A percentile compares a stretch with the other conserved stretches of the same genome.
These are phyloP conservation scores for Argentina silus DNA, from an alignment of 2,797 vertebrate genomes.

Conservation along the genomic window DNA sequence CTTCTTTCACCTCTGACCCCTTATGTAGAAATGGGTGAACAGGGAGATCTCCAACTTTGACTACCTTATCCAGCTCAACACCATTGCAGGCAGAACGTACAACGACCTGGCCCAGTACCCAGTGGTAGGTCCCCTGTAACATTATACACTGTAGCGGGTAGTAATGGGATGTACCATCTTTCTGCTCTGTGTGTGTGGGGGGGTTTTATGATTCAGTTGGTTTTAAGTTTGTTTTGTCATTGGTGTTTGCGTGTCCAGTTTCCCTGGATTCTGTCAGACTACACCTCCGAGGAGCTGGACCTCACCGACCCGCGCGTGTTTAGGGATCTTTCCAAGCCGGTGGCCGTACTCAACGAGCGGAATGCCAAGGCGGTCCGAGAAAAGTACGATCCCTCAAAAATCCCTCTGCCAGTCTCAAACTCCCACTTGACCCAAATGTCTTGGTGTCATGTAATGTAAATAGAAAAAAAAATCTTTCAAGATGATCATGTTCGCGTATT, in stretches of 20 bases:
- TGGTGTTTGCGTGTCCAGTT: constrained; percentile 76
- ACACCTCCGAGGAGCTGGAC: constrained; percentile 93
- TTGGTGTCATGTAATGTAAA: no score
- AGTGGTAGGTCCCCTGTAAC: constrained; percentile 80
- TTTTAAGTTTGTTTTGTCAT: constrained; percentile 1
- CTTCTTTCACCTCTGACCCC: constrained; percentile 29
- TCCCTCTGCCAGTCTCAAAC: not conserved
- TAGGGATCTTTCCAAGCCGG: constrained; percentile 93
- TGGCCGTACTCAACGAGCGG: constrained; percentile 92
- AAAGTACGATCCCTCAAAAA: constrained; percentile 77
- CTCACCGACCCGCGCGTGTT: constrained; percentile 89
- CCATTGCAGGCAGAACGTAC: constrained; percentile 95
- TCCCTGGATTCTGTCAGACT: constrained; percentile 94
- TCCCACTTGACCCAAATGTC: not conserved
- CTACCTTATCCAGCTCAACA: constrained; percentile 98
- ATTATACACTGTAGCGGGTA: not conserved
- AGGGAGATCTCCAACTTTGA: constrained; percentile 98
- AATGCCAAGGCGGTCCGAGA: constrained; percentile 91
- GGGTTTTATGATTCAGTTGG: not conserved
- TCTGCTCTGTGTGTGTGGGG: not conserved
- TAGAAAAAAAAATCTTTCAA: not conserved
- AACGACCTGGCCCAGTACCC: constrained; percentile 97
- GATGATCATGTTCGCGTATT: not conserved
- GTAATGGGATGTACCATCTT: constrained; percentile 13
- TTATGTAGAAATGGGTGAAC: constrained; percentile 94